A percentile compares a stretch with the other conserved stretches of the same genome.
Conservation (phyloP, 2,888 invertebrate genomes). For the Lamellibrachia columna region DNA sequence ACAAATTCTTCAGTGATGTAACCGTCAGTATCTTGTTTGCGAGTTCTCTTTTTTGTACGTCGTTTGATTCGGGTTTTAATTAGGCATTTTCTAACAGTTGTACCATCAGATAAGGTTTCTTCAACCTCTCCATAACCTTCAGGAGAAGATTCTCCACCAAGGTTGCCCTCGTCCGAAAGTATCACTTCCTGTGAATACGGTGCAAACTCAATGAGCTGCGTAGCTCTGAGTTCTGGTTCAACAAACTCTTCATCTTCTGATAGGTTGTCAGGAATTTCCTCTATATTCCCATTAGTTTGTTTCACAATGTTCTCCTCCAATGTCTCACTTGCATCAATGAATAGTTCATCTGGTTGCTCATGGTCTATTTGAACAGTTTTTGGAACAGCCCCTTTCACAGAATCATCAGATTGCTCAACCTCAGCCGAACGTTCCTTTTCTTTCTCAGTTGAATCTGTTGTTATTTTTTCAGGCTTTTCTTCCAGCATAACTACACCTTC, state of each 20-base stretch:
- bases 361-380: not conserved
- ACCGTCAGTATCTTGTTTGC: conserved; percentile 41
- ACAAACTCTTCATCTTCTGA: conserved; percentile 27
- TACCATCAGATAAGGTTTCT: conserved; percentile 40
- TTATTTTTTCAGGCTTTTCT: too few relatives aligned
- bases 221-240: conserved; percentile 7
- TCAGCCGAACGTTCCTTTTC: too few relatives aligned
- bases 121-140: conserved; percentile 26
- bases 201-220: conserved; percentile 9
- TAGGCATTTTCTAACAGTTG: conserved; percentile 43
- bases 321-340: not conserved
- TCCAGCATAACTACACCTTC: too few relatives aligned
- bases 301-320: not conserved
- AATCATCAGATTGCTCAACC: too few relatives aligned
- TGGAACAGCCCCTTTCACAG: not conserved
- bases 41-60: conserved; percentile 35
- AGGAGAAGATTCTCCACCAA: not conserved
- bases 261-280: not conserved
- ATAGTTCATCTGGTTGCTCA: not conserved
- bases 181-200: conserved; percentile 26
- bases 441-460: too few relatives aligned
- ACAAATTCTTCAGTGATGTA: conserved; percentile 45
- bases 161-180: not conserved
- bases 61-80: conserved; percentile 32
- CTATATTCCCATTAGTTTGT: conserved; percentile 13